Conservation (phyloP, 2,888 invertebrate genomes). For the Spodoptera exigua region DNA sequence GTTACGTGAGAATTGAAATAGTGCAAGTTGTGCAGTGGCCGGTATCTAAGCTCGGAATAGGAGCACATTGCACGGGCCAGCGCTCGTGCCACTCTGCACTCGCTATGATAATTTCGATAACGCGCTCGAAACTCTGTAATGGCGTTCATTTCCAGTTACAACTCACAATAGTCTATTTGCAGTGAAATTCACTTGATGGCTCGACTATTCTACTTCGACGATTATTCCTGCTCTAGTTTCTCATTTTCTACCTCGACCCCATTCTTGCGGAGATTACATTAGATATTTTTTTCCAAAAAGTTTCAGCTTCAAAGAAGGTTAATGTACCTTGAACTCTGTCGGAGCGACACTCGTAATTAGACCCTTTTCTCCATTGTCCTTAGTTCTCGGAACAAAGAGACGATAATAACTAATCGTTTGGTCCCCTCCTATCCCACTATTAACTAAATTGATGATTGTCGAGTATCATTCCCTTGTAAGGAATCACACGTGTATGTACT, state of each 20-base stretch:
- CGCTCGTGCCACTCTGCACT: constrained; percentile 58
- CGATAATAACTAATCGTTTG: constrained; percentile 75
- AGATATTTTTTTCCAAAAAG: constrained; percentile 49
- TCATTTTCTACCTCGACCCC: constrained; percentile 21
- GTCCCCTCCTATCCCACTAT: constrained; percentile 69
- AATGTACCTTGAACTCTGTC: constrained; percentile 69
- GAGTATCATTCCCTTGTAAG: constrained; percentile 33
- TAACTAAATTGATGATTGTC: constrained; percentile 73
- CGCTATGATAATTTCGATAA: constrained; percentile 69
- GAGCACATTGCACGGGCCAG: constrained; percentile 52
- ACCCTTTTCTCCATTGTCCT: constrained; percentile 78
- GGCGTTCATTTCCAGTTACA: constrained; percentile 63
- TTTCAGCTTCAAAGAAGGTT: constrained; percentile 57
- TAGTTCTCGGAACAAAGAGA: constrained; percentile 73
- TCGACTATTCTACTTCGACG: constrained; percentile 27
- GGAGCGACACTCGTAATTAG: constrained; percentile 74
- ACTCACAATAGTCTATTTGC: constrained; percentile 64
- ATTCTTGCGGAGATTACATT: constrained; percentile 17
- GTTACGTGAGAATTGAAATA: constrained; percentile 28
- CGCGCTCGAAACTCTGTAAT: constrained; percentile 62
- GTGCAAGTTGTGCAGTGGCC: constrained; percentile 22
- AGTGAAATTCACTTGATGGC: constrained; percentile 41
- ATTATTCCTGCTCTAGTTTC: constrained; percentile 26
- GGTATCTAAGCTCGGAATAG: constrained; percentile 17
- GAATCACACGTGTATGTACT: constrained; percentile 13